Conservation (phyloP, 2,888 invertebrate species). For the Platynereis dumerilii region DNA sequence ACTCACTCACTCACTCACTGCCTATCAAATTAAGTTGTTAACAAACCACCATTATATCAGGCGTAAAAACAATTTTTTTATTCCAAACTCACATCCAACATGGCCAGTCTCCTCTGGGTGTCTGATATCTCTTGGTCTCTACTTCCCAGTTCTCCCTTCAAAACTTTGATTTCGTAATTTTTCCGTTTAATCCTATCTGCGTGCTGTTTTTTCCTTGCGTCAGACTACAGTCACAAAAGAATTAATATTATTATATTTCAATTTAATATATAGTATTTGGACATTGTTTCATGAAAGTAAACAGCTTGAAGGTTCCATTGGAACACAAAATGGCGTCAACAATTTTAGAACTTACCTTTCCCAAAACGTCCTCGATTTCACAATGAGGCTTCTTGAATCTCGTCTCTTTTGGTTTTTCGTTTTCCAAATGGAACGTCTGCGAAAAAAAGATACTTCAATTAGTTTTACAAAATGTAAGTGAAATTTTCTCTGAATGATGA, state of each 20-base stretch:
- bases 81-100: slow-evolving; percentile 47
- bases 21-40: too few species aligned
- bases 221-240: slow-evolving; percentile 30
- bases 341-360: slow-evolving; percentile 20
- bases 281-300: too few species aligned
- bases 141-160: slow-evolving; percentile 52
- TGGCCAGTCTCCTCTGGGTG: slow-evolving; percentile 45
- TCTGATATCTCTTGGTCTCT: slow-evolving; percentile 50
- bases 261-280: too few species aligned
- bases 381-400: slow-evolving; percentile 34
- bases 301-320: too few species aligned
- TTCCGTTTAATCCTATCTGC: slow-evolving; percentile 53
- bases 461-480: too few species aligned
- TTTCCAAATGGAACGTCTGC: slow-evolving; percentile 37
- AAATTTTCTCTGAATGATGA: too few species aligned
- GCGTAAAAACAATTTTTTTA: too few species aligned
- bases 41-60: too few species aligned
- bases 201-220: slow-evolving; percentile 45
- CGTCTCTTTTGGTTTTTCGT: slow-evolving; percentile 22
- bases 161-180: slow-evolving; percentile 58
- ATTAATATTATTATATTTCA: too few species aligned
- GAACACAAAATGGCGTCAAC: too few species aligned
- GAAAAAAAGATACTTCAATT: slow-evolving; percentile 3
- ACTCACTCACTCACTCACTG: too few species aligned
- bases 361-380: slow-evolving; percentile 26